Base-by-base conservation (phyloP, 2,113 vertebrate genomes). In the Hydropotes inermis region DNA sequence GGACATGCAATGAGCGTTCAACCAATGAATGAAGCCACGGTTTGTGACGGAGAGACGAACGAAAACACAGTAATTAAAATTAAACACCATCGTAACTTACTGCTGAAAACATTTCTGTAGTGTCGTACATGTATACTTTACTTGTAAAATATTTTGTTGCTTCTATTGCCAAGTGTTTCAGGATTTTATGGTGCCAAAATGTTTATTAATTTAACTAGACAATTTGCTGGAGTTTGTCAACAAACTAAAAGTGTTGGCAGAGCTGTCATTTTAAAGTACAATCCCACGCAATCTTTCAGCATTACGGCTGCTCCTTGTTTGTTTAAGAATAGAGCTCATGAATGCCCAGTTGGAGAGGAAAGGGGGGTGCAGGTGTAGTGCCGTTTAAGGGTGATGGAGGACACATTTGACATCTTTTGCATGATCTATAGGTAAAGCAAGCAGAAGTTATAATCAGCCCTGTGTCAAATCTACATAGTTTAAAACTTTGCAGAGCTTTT, bases 221-320 rank as follows among this genome's bases (percentile, higher is more conserved):
- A 98, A 95, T 60, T 97, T 94, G 96, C 97, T 98, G 97, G 89
- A 98, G 79, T 97, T 98, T 98, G 97, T 98, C 98, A 98, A 92
- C 98, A 97, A 98, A 93, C 82, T 97, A 58, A 79, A 98, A 98
- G 82, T 94, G 84, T 93, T 98, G 97, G 91, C 93, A 97, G 94
- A 98, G 92, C 83, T 98, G 96, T 97, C 98, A 98, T 98, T 98
- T 93, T 97, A 95, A 95, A 98, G 98, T 98, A 97, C 98, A 98
- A 97, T 98, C 98, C 97, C 98, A 98, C 97, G 96, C 52, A 60
- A 92, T 88, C 95, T 96, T 95, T 96, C 90, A 98, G 86, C 76
- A 57, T 93, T 98, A 97, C 96, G 98, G 98, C 98, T 99, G 98
- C 97, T 98, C 96, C 97, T 60, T 98, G 96, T 98, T 99, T 98